Conservation (phyloP, 1,140 invertebrate genomes). For the Sitophilus oryzae region DNA sequence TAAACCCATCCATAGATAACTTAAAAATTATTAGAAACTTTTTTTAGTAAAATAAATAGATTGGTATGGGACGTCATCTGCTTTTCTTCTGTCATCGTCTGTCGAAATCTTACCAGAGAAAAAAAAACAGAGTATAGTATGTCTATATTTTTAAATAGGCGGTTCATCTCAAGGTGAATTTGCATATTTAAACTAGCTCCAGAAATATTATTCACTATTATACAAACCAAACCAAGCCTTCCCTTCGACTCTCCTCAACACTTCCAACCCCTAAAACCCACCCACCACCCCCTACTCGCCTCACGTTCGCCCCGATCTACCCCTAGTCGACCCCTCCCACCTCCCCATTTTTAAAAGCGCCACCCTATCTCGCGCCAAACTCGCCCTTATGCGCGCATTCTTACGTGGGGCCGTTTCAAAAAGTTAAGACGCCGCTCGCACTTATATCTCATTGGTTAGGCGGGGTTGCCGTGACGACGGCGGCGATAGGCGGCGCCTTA, state of each 20-base stretch:
- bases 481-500: slow-evolving; percentile 27
- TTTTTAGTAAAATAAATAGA: too few species aligned
- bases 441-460: slow-evolving; percentile 28
- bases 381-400: slow-evolving; percentile 25
- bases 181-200: too few species aligned
- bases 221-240: too few species aligned
- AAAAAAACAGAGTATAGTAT: too few species aligned
- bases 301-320: slow-evolving; percentile 3
- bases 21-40: too few species aligned
- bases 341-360: slow-evolving; percentile 17
- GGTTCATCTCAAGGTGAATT: too few species aligned
- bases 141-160: too few species aligned
- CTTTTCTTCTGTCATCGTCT: too few species aligned
- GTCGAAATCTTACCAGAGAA: too few species aligned
- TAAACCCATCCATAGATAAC: too few species aligned
- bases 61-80: too few species aligned
- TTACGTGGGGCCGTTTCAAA: slow-evolving; percentile 22
- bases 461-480: slow-evolving; percentile 18
- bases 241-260: slow-evolving; percentile 2
- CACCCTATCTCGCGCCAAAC: slow-evolving; percentile 22
- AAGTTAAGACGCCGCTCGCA: slow-evolving; percentile 24
- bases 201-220: too few species aligned
- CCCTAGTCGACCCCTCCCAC: slow-evolving; percentile 12
- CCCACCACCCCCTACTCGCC: not conserved
- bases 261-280: slow-evolving; percentile 13